phyloP scores from a whole-genome alignment of 2,888 invertebrate genomes.

The Brenthis hecate region DNA sequence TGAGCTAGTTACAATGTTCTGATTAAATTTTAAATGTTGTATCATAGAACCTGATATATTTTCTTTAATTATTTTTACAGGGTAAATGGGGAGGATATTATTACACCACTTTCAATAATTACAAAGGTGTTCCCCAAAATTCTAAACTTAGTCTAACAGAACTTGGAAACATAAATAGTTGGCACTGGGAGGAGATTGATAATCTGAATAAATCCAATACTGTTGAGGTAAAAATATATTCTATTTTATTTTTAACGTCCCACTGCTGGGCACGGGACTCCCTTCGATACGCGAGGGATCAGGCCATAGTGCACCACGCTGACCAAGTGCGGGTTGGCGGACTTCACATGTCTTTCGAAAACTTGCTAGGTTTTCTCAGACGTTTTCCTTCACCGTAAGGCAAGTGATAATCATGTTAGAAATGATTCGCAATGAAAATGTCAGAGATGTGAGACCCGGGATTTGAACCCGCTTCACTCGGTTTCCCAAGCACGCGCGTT shows the following conservation, averaged over 20 bases:
- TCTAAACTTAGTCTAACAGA: constrained; percentile 6
- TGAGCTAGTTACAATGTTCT: not conserved
- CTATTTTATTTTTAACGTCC: not conserved
- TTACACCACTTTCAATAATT: not conserved
- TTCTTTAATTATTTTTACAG: not conserved
- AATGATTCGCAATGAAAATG: too few relatives aligned
- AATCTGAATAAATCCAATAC: not conserved
- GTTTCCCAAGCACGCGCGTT: too few relatives aligned
- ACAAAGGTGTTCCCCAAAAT: not conserved
- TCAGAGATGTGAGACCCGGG: too few relatives aligned
- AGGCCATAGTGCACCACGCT: too few relatives aligned
- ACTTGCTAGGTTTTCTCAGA: too few relatives aligned
- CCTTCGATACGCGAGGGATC: too few relatives aligned
- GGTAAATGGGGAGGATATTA: constrained; percentile 12
- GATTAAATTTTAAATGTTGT: not conserved
- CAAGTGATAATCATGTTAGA: too few relatives aligned
- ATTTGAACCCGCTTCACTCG: too few relatives aligned
- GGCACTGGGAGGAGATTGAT: not conserved
- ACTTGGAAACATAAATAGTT: not conserved
- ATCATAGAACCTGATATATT: not conserved
- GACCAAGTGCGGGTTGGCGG: too few relatives aligned
- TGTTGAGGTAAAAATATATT: not conserved
- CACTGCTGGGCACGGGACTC: too few relatives aligned
- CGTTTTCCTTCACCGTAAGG: too few relatives aligned
- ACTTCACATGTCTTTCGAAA: too few relatives aligned